Evolutionary conservation across 2,888 invertebrate genomes (phyloP).

Genomic region (Ganaspis brasiliensis): DNA sequence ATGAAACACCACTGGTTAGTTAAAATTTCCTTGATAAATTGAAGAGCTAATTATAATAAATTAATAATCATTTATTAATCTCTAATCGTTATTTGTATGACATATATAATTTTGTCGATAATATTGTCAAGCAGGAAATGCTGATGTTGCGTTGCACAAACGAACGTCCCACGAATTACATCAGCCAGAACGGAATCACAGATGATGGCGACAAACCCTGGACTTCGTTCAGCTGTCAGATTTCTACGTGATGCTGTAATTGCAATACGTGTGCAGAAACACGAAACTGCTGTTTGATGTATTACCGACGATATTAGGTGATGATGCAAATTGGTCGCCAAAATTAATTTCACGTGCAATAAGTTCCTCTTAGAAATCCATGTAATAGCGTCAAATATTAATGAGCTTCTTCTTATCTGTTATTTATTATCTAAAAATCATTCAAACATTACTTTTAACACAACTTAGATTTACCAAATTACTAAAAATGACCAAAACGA

Average conservation of each 20-base stretch:
- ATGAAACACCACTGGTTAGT: too few species aligned
- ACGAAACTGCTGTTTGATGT: constrained; percentile 58
- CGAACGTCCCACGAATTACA: constrained; percentile 17
- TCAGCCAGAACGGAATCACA: constrained; percentile 30
- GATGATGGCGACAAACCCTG: constrained; percentile 30
- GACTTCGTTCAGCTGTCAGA: constrained; percentile 32
- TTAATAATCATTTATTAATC: too few species aligned
- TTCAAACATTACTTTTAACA: too few species aligned
- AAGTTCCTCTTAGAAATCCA: constrained; percentile 51
- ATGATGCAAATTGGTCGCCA: constrained; percentile 64
- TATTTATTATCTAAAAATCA: too few species aligned
- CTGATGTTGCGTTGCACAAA: constrained; percentile 1
- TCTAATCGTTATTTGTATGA: too few species aligned
- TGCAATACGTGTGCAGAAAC: constrained; percentile 60
- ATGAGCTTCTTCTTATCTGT: too few species aligned
- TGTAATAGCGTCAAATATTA: neutral
- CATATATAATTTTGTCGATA: constrained; percentile 9
- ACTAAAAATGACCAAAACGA: too few species aligned
- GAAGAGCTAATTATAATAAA: too few species aligned
- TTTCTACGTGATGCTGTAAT: constrained; percentile 55
- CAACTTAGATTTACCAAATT: too few species aligned
- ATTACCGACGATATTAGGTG: constrained; percentile 63
- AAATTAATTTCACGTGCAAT: constrained; percentile 64
- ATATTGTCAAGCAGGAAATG: constrained; percentile 13
- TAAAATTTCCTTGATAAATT: too few species aligned